Percentiles rank a stretch among this genome's conserved stretches.
Evolutionary conservation across 2,888 invertebrate genomes (phyloP).

Genomic region (Cylindroiulus punctatus): DNA sequence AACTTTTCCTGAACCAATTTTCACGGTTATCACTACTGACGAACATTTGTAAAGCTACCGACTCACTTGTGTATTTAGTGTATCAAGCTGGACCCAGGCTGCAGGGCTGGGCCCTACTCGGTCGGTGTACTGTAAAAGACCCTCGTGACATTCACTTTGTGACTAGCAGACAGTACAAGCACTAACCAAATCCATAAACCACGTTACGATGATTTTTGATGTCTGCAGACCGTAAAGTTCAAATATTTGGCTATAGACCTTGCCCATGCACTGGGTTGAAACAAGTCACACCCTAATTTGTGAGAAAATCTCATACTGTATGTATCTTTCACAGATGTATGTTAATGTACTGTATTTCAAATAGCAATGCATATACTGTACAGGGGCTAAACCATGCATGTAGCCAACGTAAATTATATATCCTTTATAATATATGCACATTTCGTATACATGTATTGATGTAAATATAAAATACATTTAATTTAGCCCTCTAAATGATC

Average conservation of each 20-base stretch:
- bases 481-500: too few relatives aligned
- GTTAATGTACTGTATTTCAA: too few relatives aligned
- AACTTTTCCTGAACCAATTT: constrained; percentile 48
- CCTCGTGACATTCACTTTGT: not conserved
- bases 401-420: too few relatives aligned
- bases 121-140: constrained; percentile 43
- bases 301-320: too few relatives aligned
- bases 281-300: too few relatives aligned
- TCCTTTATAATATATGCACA: too few relatives aligned
- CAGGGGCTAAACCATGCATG: too few relatives aligned
- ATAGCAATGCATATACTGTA: too few relatives aligned
- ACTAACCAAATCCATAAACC: constrained; percentile 17
- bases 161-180: not conserved
- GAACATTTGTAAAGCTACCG: constrained; percentile 48
- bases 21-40: constrained; percentile 54
- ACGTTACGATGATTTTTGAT: not conserved
- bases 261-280: not conserved
- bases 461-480: too few relatives aligned
- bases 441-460: too few relatives aligned
- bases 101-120: not conserved
- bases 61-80: constrained; percentile 40
- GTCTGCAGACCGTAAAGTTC: constrained; percentile 2
- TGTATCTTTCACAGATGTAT: too few relatives aligned
- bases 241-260: not conserved
- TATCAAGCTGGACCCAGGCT: not conserved